These are phyloP conservation scores for Mesochorus sp. DNA, from an alignment of 2,888 invertebrate genomes.

Conservation along the genomic window DNA sequence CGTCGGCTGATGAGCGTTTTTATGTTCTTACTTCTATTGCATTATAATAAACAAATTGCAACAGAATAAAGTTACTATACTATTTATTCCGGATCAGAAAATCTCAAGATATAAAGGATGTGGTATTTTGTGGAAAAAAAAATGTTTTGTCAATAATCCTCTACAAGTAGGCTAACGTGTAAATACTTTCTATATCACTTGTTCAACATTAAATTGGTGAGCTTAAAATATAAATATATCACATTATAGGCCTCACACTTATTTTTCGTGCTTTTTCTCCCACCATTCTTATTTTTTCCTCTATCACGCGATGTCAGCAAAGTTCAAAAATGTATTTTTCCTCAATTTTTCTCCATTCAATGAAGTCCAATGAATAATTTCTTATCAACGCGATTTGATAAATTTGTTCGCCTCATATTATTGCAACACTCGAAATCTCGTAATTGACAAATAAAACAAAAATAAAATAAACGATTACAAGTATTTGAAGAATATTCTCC, in stretches of 20 bases:
- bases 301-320: too few species aligned
- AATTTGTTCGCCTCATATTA: too few species aligned
- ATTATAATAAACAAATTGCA: conserved; percentile 25
- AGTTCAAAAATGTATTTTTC: too few species aligned
- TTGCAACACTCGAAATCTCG: conserved; percentile 1
- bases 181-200: conserved; percentile 38
- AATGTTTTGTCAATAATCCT: conserved; percentile 39
- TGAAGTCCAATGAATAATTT: too few species aligned
- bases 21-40: conserved; percentile 44
- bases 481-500: conserved; percentile 41
- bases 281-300: neutral
- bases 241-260: neutral
- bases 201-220: conserved; percentile 24
- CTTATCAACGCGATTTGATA: too few species aligned
- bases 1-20: conserved; percentile 80
- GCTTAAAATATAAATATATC: conserved; percentile 17
- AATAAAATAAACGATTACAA: too few species aligned
- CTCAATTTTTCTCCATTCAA: neutral
- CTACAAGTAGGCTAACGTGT: conserved; percentile 53
- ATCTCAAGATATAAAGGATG: conserved; percentile 30
- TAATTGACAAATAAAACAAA: conserved; percentile 6
- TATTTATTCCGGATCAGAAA: conserved; percentile 60
- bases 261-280: conserved; percentile 20
- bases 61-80: conserved; percentile 49
- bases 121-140: conserved; percentile 21